Conservation (phyloP, 2,888 invertebrate genomes). For the Polyommatus icarus region DNA sequence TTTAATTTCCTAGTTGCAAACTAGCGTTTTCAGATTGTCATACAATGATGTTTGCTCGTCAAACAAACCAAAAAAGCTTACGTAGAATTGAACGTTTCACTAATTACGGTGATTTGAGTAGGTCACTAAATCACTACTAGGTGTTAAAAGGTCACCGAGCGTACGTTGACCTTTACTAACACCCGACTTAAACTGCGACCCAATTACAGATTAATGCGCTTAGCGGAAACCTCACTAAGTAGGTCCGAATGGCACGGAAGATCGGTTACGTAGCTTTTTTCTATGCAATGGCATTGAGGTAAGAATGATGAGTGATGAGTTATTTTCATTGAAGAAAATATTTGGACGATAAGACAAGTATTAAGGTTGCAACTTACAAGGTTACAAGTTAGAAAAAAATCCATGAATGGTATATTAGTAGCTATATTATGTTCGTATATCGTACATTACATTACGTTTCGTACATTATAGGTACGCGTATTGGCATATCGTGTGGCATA, state of each 20-base stretch:
- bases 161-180: constrained; percentile 72
- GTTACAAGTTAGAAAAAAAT: too few species aligned
- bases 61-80: not conserved
- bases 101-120: constrained; percentile 22
- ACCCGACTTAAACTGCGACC: constrained; percentile 74
- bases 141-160: constrained; percentile 40
- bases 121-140: constrained; percentile 23
- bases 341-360: too few species aligned
- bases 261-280: constrained; percentile 53
- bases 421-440: too few species aligned
- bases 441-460: too few species aligned
- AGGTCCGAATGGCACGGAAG: constrained; percentile 72
- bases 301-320: constrained; percentile 57
- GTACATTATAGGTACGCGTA: too few species aligned
- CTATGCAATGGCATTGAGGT: constrained; percentile 54
- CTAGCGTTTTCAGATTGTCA: too few species aligned
- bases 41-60: too few species aligned
- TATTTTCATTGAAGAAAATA: too few species aligned
- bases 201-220: constrained; percentile 79
- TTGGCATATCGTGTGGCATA: too few species aligned
- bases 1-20: too few species aligned
- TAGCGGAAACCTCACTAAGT: constrained; percentile 80
- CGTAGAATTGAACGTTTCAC: not conserved
- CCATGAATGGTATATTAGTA: too few species aligned
- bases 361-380: too few species aligned